Percentiles rank a stretch among this genome's conserved stretches.
phyloP scores from a whole-genome alignment of 2,113 vertebrate genomes.

The Pterocles burchelli region DNA sequence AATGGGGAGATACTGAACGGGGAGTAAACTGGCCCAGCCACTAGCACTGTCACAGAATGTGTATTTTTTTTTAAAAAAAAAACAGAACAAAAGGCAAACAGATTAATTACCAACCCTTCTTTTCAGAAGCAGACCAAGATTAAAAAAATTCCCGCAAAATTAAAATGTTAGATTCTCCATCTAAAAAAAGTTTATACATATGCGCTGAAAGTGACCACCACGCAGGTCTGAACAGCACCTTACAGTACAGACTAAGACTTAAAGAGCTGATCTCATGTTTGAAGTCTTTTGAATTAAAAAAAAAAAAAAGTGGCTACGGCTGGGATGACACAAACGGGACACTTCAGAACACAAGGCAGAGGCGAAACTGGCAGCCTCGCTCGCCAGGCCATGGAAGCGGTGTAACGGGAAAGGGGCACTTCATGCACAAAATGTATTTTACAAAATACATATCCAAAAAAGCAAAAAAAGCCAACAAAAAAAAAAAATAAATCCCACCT shows the following conservation, averaged over 20 bases:
- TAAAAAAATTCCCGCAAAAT: constrained; percentile 45
- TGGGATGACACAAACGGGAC: constrained; percentile 60
- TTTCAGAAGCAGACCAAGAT: constrained; percentile 59
- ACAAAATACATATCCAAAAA: constrained; percentile 65
- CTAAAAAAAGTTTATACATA: constrained; percentile 72
- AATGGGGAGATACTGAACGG: not conserved
- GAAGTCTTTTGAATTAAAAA: constrained; percentile 71
- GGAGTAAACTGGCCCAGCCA: constrained; percentile 52
- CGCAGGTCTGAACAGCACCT: constrained; percentile 56
- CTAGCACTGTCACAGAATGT: constrained; percentile 50
- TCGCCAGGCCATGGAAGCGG: constrained; percentile 27
- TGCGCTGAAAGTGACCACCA: constrained; percentile 25
- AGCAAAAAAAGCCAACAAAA: constrained; percentile 25
- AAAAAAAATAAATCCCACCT: constrained; percentile 60
- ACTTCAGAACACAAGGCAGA: constrained; percentile 68
- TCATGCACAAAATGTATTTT: constrained; percentile 78
- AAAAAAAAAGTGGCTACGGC: constrained; percentile 65
- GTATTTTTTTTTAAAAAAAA: not conserved
- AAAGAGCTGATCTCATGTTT: constrained; percentile 65
- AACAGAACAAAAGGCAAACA: constrained; percentile 54
- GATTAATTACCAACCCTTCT: constrained; percentile 56
- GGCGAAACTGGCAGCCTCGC: constrained; percentile 29
- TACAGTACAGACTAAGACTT: constrained; percentile 75
- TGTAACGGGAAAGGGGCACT: constrained; percentile 58
- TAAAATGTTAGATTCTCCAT: constrained; percentile 65